Conservation (phyloP, 53 echinoderm and acorn worm species). For the Patiria pectinifera region DNA sequence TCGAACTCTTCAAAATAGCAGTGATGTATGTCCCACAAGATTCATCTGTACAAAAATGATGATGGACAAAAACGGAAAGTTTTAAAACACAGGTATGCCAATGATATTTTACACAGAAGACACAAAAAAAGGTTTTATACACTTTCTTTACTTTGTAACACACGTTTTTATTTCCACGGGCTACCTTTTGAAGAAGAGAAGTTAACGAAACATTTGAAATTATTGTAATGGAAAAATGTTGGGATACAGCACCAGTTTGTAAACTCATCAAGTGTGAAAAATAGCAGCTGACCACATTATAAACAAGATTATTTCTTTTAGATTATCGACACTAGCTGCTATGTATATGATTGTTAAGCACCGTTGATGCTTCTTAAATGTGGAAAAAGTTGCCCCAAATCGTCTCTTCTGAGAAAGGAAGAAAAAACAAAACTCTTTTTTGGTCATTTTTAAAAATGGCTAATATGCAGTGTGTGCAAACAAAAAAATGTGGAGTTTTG, state of each 20-base stretch:
- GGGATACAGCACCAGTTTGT: not conserved
- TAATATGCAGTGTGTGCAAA: slow-evolving; percentile 44
- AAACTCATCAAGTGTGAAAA: not conserved
- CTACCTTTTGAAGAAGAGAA: not conserved
- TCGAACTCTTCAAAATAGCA: too few relatives aligned
- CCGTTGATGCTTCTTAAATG: not conserved
- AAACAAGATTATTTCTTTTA: not conserved
- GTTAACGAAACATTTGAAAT: too few relatives aligned
- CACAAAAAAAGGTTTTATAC: not conserved
- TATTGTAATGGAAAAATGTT: too few relatives aligned
- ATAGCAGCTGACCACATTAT: not conserved
- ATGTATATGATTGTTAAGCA: not conserved
- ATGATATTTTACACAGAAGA: not conserved
- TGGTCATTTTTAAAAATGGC: not conserved
- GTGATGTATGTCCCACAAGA: too few relatives aligned
- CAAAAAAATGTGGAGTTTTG: slow-evolving; percentile 32
- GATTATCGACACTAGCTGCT: not conserved
- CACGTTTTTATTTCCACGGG: not conserved
- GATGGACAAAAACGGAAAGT: not conserved
- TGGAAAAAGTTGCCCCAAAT: not conserved
- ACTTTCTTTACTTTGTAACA: not conserved
- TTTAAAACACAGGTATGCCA: not conserved
- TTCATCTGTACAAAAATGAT: too few relatives aligned
- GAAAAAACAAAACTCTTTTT: not conserved
- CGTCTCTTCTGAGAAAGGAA: not conserved